Evolutionary conservation across 2,797 vertebrate species (phyloP).

Genomic region (Pampus argenteus): DNA sequence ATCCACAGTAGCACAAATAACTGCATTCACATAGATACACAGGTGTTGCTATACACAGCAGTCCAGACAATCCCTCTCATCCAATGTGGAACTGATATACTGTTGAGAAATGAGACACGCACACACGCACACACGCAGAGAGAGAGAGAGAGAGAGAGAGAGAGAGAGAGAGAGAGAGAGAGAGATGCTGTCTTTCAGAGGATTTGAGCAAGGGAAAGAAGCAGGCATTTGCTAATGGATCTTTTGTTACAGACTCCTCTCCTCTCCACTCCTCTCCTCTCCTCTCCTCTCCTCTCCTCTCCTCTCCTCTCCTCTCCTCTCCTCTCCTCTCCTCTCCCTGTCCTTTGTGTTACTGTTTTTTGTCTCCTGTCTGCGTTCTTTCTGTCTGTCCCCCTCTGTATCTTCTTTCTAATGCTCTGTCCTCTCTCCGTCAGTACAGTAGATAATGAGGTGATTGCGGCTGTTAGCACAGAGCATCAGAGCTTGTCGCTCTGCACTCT

Average conservation of each 20-base stretch:
- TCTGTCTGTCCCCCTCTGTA: constrained; percentile 23
- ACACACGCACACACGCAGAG: constrained; percentile 26
- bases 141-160: constrained; percentile 18
- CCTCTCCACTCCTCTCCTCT: constrained; percentile 1
- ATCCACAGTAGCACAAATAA: constrained; percentile 12
- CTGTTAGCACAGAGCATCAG: constrained; percentile 42
- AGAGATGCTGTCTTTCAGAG: constrained; percentile 25
- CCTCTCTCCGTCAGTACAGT: constrained; percentile 49
- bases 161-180: constrained; percentile 18
- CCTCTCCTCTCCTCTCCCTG: background rate
- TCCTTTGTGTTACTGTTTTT: constrained; percentile 28
- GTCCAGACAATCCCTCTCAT: constrained; percentile 25
- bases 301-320: too few species aligned
- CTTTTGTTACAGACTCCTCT: constrained; percentile 59
- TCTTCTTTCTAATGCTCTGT: constrained; percentile 35
- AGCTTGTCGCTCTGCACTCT: constrained; percentile 44
- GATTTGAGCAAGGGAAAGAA: constrained; percentile 29
- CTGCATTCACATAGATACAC: constrained; percentile 8
- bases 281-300: too few species aligned
- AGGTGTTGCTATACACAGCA: constrained; percentile 17
- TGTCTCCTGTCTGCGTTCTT: background rate
- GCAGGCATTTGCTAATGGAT: constrained; percentile 57
- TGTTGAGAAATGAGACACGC: constrained; percentile 19
- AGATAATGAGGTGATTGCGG: constrained; percentile 73
- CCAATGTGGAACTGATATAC: constrained; percentile 36